Percentiles rank a stretch among this genome's conserved stretches.
Evolutionary conservation across 2,113 vertebrate genomes (phyloP).

Genomic region (Ictalurus punctatus): DNA sequence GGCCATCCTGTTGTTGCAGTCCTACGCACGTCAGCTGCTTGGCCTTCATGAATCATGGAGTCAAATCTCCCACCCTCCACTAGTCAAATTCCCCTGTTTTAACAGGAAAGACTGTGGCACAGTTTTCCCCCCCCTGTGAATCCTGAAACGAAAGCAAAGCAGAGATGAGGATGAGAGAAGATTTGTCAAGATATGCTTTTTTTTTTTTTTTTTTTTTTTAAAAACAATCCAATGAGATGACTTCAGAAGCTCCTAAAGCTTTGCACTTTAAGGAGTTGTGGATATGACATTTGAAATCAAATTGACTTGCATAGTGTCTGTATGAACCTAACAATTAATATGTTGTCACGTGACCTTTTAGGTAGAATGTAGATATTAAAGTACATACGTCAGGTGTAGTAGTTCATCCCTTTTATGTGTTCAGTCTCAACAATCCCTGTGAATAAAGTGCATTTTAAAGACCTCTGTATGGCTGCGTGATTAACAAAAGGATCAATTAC

Average conservation of each 20-base stretch:
- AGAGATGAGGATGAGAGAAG: neutral
- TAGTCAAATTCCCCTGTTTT: slow-evolving; percentile 5
- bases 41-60: slow-evolving; percentile 6
- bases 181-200: neutral
- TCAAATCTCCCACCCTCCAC: neutral
- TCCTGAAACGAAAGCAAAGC: neutral
- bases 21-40: slow-evolving; percentile 14
- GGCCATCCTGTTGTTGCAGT: slow-evolving; percentile 36
- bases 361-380: neutral
- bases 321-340: neutral
- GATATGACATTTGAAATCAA: neutral
- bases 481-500: too few relatives aligned
- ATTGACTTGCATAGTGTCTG: neutral
- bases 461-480: neutral
- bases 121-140: neutral
- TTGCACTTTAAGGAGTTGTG: neutral
- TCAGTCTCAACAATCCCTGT: too few relatives aligned
- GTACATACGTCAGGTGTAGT: neutral
- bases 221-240: neutral
- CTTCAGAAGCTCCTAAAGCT: neutral
- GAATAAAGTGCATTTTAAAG: neutral
- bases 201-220: neutral
- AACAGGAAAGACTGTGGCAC: neutral
- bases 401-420: neutral
- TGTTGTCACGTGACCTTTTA: neutral